Percentiles rank a stretch among this genome's conserved stretches.
phyloP scores from a whole-genome alignment of 1,140 invertebrate species.

The Drosophila tani region DNA sequence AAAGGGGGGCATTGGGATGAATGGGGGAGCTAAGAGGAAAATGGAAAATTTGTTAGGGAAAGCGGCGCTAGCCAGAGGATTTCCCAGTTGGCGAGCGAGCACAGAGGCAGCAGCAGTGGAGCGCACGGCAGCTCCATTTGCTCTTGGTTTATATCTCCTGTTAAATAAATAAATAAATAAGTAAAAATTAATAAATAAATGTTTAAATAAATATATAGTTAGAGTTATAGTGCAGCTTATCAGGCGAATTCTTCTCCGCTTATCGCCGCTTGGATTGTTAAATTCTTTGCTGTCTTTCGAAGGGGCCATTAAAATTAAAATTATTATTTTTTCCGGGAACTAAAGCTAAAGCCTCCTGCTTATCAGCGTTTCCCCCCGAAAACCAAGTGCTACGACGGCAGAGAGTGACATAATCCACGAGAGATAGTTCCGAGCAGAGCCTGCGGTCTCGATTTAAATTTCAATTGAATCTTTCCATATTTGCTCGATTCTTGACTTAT shows the following conservation, averaged over 20 bases:
- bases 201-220: not conserved
- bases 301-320: slow-evolving; percentile 46
- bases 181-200: not conserved
- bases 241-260: slow-evolving; percentile 32
- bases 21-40: slow-evolving; percentile 5
- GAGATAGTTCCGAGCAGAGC: slow-evolving; percentile 50
- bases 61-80: slow-evolving; percentile 34
- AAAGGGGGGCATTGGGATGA: not conserved
- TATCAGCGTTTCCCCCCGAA: slow-evolving; percentile 14
- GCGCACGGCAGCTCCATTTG: slow-evolving; percentile 35
- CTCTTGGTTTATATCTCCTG: not conserved
- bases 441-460: slow-evolving; percentile 12
- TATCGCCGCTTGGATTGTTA: slow-evolving; percentile 34
- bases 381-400: slow-evolving; percentile 19
- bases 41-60: slow-evolving; percentile 47
- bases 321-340: slow-evolving; percentile 38
- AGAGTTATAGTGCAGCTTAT: slow-evolving; percentile 45
- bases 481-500: slow-evolving; percentile 30
- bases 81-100: slow-evolving; percentile 63
- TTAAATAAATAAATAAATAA: not conserved
- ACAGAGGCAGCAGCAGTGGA: slow-evolving; percentile 63
- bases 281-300: slow-evolving; percentile 24
- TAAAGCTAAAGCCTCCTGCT: slow-evolving; percentile 2
- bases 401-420: slow-evolving; percentile 56
- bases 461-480: slow-evolving; percentile 30